Evolutionary conservation across 92 coral and sea anemone genomes (phyloP).

Genomic region (Umimayanthus kanabou): DNA sequence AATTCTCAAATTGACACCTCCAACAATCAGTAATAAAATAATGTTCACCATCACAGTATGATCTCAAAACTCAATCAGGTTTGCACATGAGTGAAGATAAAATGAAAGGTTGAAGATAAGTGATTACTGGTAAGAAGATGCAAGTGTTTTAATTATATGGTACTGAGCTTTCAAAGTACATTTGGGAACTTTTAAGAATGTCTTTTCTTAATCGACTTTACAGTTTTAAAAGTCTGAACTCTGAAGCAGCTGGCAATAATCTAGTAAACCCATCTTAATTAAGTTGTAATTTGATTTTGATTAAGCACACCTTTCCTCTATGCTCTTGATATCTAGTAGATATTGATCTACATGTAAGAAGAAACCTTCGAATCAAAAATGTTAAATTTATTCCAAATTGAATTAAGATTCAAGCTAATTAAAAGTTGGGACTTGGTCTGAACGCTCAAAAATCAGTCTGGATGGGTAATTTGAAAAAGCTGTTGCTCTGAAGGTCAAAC

Average conservation of each 20-base stretch:
- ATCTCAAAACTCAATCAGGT: neutral
- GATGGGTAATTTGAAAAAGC: neutral
- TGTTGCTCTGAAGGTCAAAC: constrained; percentile 17
- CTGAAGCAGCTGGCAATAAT: too few relatives aligned
- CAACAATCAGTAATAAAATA: neutral
- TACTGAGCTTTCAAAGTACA: neutral
- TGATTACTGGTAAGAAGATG: neutral
- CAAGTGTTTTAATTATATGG: neutral
- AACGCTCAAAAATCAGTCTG: neutral
- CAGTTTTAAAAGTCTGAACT: neutral
- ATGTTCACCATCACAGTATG: neutral
- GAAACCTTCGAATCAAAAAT: neutral
- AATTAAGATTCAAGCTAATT: constrained; percentile 20
- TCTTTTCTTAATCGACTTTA: neutral
- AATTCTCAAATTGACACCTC: neutral
- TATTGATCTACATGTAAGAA: neutral
- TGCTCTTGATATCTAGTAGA: neutral
- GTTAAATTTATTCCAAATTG: neutral
- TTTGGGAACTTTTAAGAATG: neutral
- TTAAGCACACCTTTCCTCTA: neutral
- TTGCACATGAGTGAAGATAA: neutral
- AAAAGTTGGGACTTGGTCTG: neutral
- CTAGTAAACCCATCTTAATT: neutral
- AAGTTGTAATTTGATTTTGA: neutral
- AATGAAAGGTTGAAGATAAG: too few relatives aligned